These are phyloP conservation scores for Nannoperca obscura DNA, from an alignment of 2,797 vertebrate genomes.

Conservation along the genomic window DNA sequence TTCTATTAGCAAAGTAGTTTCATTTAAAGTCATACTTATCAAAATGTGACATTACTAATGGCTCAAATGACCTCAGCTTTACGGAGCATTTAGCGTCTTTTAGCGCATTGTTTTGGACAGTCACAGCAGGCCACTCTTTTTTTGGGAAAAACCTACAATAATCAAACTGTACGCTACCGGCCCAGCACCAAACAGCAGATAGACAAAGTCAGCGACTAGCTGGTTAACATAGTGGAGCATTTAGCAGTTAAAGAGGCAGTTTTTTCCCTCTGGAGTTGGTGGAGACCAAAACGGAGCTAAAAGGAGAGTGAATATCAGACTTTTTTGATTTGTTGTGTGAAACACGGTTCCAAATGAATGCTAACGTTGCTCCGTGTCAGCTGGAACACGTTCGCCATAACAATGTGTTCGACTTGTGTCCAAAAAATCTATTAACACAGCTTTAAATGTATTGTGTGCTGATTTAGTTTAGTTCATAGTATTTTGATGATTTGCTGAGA, in stretches of 20 bases:
- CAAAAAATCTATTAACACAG: background rate
- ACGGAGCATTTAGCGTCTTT: background rate
- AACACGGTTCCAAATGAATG: background rate
- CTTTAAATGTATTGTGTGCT: background rate
- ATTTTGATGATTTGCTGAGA: background rate
- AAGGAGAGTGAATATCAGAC: background rate
- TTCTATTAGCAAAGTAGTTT: background rate
- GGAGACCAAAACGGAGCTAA: background rate
- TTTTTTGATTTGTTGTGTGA: too few species aligned
- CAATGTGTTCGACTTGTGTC: background rate
- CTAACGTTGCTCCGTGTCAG: background rate
- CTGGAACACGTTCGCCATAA: background rate
- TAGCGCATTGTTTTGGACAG: background rate
- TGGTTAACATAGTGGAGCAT: background rate
- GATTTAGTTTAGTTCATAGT: background rate
- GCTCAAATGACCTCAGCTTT: background rate
- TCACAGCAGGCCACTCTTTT: background rate
- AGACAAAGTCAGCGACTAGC: background rate
- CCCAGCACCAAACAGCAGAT: too few species aligned
- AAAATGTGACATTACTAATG: background rate
- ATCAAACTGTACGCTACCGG: background rate
- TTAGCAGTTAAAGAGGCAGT: background rate
- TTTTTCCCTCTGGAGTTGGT: background rate
- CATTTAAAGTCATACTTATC: slow-evolving; percentile 3
- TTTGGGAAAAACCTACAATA: background rate